Percentiles rank a stretch among this genome's conserved stretches.
Conservation (phyloP, 2,888 invertebrate species). For the Hirtodrosophila histrioides region DNA sequence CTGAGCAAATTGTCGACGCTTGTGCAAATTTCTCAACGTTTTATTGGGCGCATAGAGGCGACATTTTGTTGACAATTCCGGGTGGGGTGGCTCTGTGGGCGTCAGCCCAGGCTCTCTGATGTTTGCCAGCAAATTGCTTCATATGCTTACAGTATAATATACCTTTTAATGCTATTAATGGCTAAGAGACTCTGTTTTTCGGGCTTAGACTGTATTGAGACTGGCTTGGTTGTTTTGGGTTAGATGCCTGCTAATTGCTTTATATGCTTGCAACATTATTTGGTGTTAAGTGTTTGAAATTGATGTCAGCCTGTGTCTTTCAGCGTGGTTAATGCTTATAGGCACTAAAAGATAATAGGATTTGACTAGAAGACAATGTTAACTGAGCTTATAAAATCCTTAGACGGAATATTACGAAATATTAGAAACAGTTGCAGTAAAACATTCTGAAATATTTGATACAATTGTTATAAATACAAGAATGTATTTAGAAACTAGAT, state of each 20-base stretch:
- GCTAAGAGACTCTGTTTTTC: constrained; percentile 16
- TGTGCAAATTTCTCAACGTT: constrained; percentile 78
- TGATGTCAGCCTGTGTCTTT: constrained; percentile 13
- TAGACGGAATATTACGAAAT: no score
- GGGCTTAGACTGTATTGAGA: constrained; percentile 19
- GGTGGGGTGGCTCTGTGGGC: constrained; percentile 24
- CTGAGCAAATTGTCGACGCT: constrained; percentile 77
- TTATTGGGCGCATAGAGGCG: constrained; percentile 68
- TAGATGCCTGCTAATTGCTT: constrained; percentile 28
- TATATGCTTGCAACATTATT: constrained; percentile 16
- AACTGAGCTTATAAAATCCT: no score
- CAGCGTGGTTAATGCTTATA: background rate
- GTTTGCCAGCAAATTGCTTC: constrained; percentile 64
- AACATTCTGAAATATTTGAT: no score
- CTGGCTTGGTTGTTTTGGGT: constrained; percentile 8
- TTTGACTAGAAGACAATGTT: no score
- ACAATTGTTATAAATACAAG: no score
- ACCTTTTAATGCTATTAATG: constrained; percentile 35
- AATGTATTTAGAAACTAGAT: no score
- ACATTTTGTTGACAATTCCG: constrained; percentile 43
- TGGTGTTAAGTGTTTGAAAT: constrained; percentile 6
- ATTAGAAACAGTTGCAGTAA: no score
- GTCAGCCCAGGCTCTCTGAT: constrained; percentile 6
- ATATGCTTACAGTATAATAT: constrained; percentile 67
- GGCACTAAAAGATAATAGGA: no score